phyloP scores from a whole-genome alignment of 2,888 invertebrate species.

The Selenia dentaria region DNA sequence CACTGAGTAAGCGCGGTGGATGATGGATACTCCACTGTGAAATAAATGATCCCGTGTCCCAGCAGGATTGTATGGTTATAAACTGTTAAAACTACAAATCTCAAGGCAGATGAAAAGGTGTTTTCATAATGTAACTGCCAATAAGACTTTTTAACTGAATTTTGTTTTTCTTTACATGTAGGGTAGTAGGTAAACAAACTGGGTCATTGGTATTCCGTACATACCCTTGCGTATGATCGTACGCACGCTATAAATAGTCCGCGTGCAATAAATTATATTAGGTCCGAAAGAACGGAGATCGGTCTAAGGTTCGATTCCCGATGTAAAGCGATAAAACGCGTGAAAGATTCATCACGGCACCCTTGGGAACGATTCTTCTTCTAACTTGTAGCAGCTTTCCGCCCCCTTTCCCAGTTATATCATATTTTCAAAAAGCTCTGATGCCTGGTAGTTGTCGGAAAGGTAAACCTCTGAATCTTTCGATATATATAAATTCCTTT shows the following conservation, averaged over 20 bases:
- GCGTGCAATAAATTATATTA: constrained; percentile 33
- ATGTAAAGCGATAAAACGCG: constrained; percentile 78
- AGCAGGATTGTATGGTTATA: no score
- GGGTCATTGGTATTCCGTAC: constrained; percentile 24
- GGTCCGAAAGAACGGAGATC: constrained; percentile 45
- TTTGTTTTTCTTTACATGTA: no score
- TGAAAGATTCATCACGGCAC: constrained; percentile 80
- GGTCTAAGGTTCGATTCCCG: constrained; percentile 67
- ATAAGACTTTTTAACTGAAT: no score
- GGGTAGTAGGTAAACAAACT: constrained; percentile 28
- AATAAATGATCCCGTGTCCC: no score
- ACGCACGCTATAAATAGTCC: constrained; percentile 29
- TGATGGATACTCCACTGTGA: no score
- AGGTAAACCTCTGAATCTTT: constrained; percentile 8
- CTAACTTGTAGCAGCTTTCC: constrained; percentile 67
- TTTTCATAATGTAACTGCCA: no score
- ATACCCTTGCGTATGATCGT: constrained; percentile 20
- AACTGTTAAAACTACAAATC: no score
- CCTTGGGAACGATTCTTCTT: constrained; percentile 75
- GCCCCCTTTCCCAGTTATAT: constrained; percentile 65
- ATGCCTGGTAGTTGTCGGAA: constrained; percentile 31
- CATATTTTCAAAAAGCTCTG: constrained; percentile 73
- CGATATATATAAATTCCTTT: neutral
- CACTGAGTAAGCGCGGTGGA: no score
- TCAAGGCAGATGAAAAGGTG: no score